Percentiles rank a stretch among this genome's conserved stretches.
Evolutionary conservation across 2,797 vertebrate genomes (phyloP).

Genomic region (Nannoperca australis): DNA sequence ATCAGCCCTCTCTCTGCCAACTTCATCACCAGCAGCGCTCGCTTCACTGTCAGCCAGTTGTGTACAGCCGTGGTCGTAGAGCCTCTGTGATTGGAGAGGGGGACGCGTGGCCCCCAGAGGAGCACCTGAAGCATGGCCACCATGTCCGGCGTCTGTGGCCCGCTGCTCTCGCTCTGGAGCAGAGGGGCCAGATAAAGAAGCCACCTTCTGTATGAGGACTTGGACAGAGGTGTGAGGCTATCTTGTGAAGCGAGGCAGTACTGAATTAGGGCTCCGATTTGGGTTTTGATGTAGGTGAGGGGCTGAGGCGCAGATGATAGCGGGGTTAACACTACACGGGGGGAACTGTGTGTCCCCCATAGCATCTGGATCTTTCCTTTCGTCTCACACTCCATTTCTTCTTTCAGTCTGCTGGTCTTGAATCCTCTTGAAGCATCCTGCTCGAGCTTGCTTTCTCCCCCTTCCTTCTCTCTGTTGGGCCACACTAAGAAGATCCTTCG

Average conservation of each 20-base stretch:
- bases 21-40: conserved; percentile 84
- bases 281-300: conserved; percentile 68
- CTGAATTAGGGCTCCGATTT: conserved; percentile 79
- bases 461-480: conserved; percentile 32
- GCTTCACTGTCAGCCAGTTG: conserved; percentile 85
- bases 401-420: conserved; percentile 16
- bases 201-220: conserved; percentile 75
- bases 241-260: conserved; percentile 72
- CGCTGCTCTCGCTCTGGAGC: conserved; percentile 72
- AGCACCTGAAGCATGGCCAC: conserved; percentile 84
- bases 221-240: conserved; percentile 29
- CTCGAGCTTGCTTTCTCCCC: fast-evolving
- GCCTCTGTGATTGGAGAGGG: conserved; percentile 64
- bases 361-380: conserved; percentile 51
- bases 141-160: conserved; percentile 62
- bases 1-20: conserved; percentile 80
- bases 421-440: background rate
- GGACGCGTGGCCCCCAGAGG: conserved; percentile 87
- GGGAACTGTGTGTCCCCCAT: conserved; percentile 75
- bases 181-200: conserved; percentile 77
- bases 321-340: conserved; percentile 81
- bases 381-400: conserved; percentile 4
- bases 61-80: conserved; percentile 54
- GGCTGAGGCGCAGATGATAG: conserved; percentile 10
- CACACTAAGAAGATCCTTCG: conserved; percentile 83